These are phyloP conservation scores for Protobothrops mucrosquamatus DNA, from an alignment of 2,113 vertebrate species.

Conservation along the genomic window DNA sequence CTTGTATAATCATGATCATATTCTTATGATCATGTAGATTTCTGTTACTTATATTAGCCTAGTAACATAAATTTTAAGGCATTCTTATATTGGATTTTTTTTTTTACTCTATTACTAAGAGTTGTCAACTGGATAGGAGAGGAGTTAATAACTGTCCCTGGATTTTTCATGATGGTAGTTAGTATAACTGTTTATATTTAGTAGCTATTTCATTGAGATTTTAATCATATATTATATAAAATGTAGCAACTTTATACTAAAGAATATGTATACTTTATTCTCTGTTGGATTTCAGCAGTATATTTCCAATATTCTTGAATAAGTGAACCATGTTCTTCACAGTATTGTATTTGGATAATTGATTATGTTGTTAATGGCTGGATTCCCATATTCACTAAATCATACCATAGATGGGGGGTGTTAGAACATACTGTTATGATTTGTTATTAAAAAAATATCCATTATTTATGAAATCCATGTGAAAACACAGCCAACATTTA, in stretches of 20 bases:
- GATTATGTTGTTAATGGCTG: neutral
- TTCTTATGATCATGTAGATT: neutral
- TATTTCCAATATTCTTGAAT: neutral
- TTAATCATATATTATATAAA: accelerated
- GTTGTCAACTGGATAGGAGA: slow-evolving; percentile 49
- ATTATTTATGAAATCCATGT: neutral
- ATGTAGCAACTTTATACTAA: neutral
- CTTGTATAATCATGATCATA: neutral
- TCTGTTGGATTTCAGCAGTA: neutral
- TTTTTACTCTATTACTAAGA: neutral
- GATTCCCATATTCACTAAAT: neutral
- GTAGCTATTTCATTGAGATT: slow-evolving; percentile 6
- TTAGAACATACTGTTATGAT: neutral
- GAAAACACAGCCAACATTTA: neutral
- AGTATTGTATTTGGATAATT: neutral
- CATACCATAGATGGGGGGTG: neutral
- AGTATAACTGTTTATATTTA: slow-evolving; percentile 21
- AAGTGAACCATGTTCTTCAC: accelerated
- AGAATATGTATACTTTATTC: neutral
- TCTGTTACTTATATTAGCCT: neutral
- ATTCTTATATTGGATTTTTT: slow-evolving; percentile 24
- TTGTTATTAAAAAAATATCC: neutral
- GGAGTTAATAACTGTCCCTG: slow-evolving; percentile 11
- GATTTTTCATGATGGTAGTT: slow-evolving; percentile 39
- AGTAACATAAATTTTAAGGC: neutral